Evolutionary conservation across 2,888 invertebrate genomes (phyloP).

Genomic region (Ectemnius lituratus): DNA sequence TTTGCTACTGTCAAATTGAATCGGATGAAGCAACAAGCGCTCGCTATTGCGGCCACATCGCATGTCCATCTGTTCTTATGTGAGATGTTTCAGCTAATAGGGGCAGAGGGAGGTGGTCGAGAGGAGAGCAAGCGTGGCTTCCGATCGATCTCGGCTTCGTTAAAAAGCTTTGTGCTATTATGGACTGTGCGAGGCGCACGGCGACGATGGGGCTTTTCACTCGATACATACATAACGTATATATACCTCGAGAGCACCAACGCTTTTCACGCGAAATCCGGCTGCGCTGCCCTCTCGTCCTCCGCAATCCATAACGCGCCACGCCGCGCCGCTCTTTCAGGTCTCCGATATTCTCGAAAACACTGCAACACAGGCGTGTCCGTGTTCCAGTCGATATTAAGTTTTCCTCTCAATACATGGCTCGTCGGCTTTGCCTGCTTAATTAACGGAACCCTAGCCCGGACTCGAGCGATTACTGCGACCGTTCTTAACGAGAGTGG

Average conservation of each 20-base stretch:
- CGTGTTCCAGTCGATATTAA: not conserved
- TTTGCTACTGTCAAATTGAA: not conserved
- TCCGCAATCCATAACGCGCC: not conserved
- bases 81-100: not conserved
- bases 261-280: slow-evolving; percentile 2
- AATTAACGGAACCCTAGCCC: too few species aligned
- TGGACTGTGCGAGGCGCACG: not conserved
- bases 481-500: too few species aligned
- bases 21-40: not conserved
- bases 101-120: not conserved
- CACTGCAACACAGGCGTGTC: not conserved
- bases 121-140: too few species aligned
- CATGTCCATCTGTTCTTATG: not conserved
- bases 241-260: not conserved
- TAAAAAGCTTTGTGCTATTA: slow-evolving; percentile 7
- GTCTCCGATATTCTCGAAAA: too few species aligned
- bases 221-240: not conserved
- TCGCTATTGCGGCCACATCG: not conserved
- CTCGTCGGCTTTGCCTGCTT: too few species aligned
- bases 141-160: slow-evolving; percentile 3
- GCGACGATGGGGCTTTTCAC: slow-evolving; percentile 1
- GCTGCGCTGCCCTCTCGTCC: not conserved
- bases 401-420: not conserved
- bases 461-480: too few species aligned
- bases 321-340: too few species aligned